Evolutionary conservation across 2,888 invertebrate species (phyloP), one percentile per base, ranked within the genome.

Genomic region (Nowickia ferox): DNA sequence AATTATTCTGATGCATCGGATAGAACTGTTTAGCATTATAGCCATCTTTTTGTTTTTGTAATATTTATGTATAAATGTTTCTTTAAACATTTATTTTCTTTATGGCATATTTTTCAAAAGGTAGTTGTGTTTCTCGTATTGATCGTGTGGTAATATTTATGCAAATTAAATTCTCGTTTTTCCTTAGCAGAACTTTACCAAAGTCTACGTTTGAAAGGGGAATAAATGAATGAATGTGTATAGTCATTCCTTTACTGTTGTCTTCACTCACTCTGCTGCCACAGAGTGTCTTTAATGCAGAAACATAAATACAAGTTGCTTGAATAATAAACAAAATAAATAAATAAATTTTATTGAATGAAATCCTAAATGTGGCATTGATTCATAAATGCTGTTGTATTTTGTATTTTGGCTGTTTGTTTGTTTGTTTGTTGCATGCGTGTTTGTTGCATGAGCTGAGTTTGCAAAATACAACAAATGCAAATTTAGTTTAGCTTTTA

Each of bases 351-450:
- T 90, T 90, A 90, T 90, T 90, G 90, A 90, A 91, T 90, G 90
- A 91, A 91, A 89, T 90, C 90, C 89, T 88, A 87, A 87, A 90
- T 89, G 89, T 91, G 90, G 91, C 90, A 91, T 90, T 90, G 90
- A 90, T 90, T 90, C 90, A 90, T 90, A 90, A 90, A 91, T 91
- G 91, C 84, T 88, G 87, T 87, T n/a, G n/a, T n/a, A n/a, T n/a
- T n/a, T 72, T 68, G 59, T n/a, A 79, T 71, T 61, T 69, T 44
- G 51, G 46, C 55, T 69, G 57, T 69, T 6, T 30, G 30, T 30
- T 30, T 69, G 57, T 69, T 6, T 30, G 30, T 30, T 30, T 59
- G 72, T 44, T 65, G 59, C 65, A 38, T 66, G 74, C 72, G n/a
- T 63, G 74, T 57, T n/a, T 42, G n/a, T 51, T 72, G 46, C 66